Evolutionary conservation across 2,113 vertebrate species (phyloP).

Genomic region (Sturnus vulgaris): DNA sequence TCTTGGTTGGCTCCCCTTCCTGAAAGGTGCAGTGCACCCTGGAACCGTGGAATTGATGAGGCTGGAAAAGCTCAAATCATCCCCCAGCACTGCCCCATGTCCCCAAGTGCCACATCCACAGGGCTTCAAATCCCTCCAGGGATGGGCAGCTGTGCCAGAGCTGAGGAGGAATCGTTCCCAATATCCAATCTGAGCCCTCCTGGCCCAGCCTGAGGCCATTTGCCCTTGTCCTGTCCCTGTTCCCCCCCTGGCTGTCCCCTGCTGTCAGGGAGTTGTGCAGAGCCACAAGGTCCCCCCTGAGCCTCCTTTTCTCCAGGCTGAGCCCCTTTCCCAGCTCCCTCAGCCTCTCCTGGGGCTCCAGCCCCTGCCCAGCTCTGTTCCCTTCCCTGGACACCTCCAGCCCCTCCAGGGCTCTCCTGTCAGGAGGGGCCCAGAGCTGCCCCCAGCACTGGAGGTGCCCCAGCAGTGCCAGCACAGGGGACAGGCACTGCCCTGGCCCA

Average conservation of each 20-base stretch:
- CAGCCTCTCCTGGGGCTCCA: neutral
- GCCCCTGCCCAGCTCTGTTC: neutral
- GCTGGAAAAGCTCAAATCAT: neutral
- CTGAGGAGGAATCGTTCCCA: neutral
- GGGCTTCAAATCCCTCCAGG: neutral
- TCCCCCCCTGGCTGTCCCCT: neutral
- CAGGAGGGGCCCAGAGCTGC: neutral
- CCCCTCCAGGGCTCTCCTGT: neutral
- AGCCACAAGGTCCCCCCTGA: neutral
- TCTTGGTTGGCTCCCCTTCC: neutral
- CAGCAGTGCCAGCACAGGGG: neutral
- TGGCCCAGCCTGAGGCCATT: no score
- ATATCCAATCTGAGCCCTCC: neutral
- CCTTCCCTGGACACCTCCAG: neutral
- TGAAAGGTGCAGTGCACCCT: accelerated
- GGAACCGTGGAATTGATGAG: neutral
- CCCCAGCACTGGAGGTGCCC: neutral
- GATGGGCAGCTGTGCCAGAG: neutral
- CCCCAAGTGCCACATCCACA: neutral
- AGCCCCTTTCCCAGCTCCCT: neutral
- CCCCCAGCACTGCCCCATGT: neutral
- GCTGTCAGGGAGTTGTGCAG: neutral
- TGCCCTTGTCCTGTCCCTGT: no score
- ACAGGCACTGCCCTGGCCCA: neutral
- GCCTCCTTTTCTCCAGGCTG: neutral